Conservation (phyloP, 2,113 vertebrate genomes). For the Anguilla japonica region DNA sequence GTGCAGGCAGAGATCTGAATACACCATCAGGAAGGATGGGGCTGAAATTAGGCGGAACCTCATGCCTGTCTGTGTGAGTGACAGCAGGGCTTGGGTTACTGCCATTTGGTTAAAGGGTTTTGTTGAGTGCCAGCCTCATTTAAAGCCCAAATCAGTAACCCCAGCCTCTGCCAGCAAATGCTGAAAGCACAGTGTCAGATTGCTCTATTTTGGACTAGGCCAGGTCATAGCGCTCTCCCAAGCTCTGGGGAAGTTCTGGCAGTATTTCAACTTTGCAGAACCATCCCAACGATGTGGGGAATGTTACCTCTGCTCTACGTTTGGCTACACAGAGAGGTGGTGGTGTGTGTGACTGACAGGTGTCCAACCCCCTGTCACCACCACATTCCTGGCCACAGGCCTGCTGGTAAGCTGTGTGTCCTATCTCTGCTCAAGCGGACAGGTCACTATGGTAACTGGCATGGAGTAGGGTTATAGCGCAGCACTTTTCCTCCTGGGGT, state of each 20-base stretch:
- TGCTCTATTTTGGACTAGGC: neutral
- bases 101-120: neutral
- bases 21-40: neutral
- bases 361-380: neutral
- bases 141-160: neutral
- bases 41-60: slow-evolving; percentile 10
- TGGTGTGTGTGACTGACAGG: no score
- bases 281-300: neutral
- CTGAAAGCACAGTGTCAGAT: neutral
- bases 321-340: no score
- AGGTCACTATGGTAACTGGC: neutral
- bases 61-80: neutral
- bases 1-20: neutral
- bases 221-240: neutral
- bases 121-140: neutral
- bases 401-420: no score
- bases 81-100: neutral
- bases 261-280: neutral
- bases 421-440: no score
- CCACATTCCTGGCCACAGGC: neutral
- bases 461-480: neutral
- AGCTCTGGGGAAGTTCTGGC: neutral
- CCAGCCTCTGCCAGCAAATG: neutral
- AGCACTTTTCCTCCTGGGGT: neutral
- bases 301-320: neutral